A percentile compares a stretch with the other conserved stretches of the same genome.
Conservation (phyloP, 2,888 invertebrate genomes). For the Pseudococcus longispinus region DNA sequence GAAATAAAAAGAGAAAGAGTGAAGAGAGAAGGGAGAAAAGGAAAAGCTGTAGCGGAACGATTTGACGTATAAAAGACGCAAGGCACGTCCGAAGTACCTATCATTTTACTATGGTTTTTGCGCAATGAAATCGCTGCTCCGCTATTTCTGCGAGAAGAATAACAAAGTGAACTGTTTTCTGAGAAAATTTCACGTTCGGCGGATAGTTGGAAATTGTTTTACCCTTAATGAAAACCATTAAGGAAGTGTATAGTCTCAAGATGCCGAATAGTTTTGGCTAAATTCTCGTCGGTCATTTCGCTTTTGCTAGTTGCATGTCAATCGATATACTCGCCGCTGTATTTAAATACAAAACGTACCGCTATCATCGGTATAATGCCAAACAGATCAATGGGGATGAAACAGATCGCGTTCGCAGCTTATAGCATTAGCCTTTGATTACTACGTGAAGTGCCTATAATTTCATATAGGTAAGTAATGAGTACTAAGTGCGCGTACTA, state of each 20-base stretch:
- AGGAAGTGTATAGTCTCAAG: constrained; percentile 16
- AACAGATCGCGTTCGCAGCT: not conserved
- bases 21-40: not conserved
- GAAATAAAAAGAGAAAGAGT: not conserved
- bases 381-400: not conserved
- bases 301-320: constrained; percentile 9
- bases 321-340: not conserved
- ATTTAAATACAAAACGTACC: not conserved
- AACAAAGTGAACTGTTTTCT: constrained; percentile 35
- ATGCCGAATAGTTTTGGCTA: constrained; percentile 7
- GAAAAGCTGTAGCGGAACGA: not conserved
- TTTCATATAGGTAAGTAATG: not conserved
- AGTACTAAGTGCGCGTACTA: not conserved
- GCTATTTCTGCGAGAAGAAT: constrained; percentile 9
- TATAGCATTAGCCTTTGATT: not conserved
- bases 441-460: not conserved
- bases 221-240: constrained; percentile 32
- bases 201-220: constrained; percentile 35
- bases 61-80: constrained; percentile 22
- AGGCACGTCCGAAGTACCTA: constrained; percentile 32
- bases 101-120: constrained; percentile 35
- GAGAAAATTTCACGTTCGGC: constrained; percentile 11
- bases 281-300: not conserved
- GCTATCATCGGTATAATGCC: not conserved
- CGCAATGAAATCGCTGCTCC: constrained; percentile 28